These are phyloP conservation scores for Melitaea athalia DNA, from an alignment of 2,888 invertebrate species.

Conservation along the genomic window DNA sequence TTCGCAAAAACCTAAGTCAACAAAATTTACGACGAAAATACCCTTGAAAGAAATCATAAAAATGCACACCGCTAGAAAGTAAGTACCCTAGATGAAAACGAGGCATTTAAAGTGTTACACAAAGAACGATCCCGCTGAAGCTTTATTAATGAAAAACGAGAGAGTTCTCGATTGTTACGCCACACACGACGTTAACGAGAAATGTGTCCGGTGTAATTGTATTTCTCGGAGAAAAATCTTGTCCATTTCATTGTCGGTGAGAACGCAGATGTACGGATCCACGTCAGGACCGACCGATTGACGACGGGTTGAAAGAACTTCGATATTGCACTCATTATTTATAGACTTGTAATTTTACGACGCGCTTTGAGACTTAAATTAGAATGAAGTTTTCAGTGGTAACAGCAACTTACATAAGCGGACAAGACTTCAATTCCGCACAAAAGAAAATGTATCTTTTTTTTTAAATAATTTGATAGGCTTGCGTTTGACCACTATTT, in stretches of 20 bases:
- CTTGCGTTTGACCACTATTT: too few species aligned
- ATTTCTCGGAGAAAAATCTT: slow-evolving; percentile 71
- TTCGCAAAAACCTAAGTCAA: background rate
- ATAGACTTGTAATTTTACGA: background rate
- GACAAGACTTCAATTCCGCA: too few species aligned
- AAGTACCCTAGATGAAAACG: slow-evolving; percentile 15
- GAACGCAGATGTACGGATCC: slow-evolving; percentile 30
- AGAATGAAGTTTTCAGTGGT: too few species aligned
- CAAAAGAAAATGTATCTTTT: too few species aligned
- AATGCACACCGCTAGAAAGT: slow-evolving; percentile 15
- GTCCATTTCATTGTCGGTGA: slow-evolving; percentile 63
- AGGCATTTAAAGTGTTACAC: slow-evolving; percentile 28
- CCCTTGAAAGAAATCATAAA: slow-evolving; percentile 22
- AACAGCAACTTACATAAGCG: too few species aligned
- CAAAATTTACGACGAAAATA: background rate
- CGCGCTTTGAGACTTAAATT: too few species aligned
- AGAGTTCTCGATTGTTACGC: slow-evolving; percentile 55
- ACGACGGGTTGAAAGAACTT: background rate
- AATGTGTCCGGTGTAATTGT: slow-evolving; percentile 70
- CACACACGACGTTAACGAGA: slow-evolving; percentile 60
- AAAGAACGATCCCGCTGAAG: slow-evolving; percentile 33
- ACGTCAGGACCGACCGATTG: slow-evolving; percentile 9
- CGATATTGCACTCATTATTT: background rate
- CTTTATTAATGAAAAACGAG: slow-evolving; percentile 46
- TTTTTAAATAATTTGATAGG: too few species aligned